phyloP scores from a whole-genome alignment of 2,888 invertebrate species.

The Ormia ochracea region DNA sequence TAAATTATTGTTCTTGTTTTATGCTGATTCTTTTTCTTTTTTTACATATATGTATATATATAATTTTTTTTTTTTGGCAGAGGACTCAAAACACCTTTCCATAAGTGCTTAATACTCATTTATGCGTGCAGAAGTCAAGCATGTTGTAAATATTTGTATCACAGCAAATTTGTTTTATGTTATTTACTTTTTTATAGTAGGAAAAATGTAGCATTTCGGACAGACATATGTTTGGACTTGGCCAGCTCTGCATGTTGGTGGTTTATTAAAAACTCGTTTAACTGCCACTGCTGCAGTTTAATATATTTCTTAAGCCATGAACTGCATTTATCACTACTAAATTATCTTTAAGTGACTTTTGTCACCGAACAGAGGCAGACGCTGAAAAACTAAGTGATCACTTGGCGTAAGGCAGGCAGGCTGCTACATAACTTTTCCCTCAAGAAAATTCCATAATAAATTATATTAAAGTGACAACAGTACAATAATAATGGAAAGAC shows the following conservation, averaged over 20 bases:
- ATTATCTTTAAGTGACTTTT: constrained; percentile 31
- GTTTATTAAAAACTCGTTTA: constrained; percentile 26
- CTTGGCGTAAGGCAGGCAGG: neutral
- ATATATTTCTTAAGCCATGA: neutral
- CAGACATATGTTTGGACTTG: neutral
- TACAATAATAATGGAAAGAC: too few relatives aligned
- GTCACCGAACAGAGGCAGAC: constrained; percentile 2
- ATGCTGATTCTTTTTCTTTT: neutral
- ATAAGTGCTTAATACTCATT: neutral
- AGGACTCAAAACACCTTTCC: neutral
- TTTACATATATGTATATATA: too few relatives aligned
- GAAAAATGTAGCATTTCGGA: constrained; percentile 2
- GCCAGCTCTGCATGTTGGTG: neutral
- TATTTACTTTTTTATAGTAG: constrained; percentile 12
- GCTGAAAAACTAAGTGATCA: neutral
- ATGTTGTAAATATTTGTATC: constrained; percentile 28
- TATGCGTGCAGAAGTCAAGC: constrained; percentile 3
- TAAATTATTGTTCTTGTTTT: neutral
- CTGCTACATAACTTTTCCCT: neutral
- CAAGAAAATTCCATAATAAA: neutral
- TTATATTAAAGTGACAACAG: too few relatives aligned
- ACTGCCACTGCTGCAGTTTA: constrained; percentile 15
- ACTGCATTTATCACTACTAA: constrained; percentile 22
- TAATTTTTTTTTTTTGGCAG: neutral
- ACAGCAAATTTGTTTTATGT: constrained; percentile 13